Base-by-base conservation (phyloP, 2,113 vertebrate genomes). In the Rhipidura dahli region DNA sequence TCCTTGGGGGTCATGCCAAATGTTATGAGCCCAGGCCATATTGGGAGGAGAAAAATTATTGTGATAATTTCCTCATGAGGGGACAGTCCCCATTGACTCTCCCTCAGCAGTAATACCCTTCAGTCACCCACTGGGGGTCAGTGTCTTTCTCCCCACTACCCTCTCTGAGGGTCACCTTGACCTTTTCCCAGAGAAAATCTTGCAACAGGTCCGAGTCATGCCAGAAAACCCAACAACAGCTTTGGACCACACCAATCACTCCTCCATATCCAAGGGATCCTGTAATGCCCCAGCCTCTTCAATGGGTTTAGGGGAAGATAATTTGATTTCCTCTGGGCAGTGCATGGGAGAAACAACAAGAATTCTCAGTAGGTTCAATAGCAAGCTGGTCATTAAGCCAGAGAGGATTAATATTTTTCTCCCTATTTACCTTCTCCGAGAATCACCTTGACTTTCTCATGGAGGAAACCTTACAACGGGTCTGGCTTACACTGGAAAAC, bases 221-320 rank as follows among this genome's bases (percentile, higher is more conserved):
- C 23, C 28, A 53, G 39, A 69, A 77, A 61, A 69, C 15, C 19
- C 18, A 53, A 13, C n/a, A 54, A 56, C 11, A 59, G 1, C 26
- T 50, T 59, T 66, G 37, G 21, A 31, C 53, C 23, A 33, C 21
- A 33, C 12, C 47, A 61, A 39, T 53, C 8, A 24, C 4, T 69
- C 28, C 45, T 69, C 23, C 19, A 11, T 60, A 69, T 60, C 37
- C 45, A 51, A 28, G 33, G 33, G 11, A 53, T 53, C 12, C 54
- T 69, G 10, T 45, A 39, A 51, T 51, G 17, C 2, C 45, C 27
- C 0, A 0, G 39, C 27, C 44, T 53, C 8, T 39, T 28, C 42
- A 28, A 45, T 53, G 23, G 8, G 15, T 78, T 69, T 61, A 27
- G 64, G 17, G 37, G 33, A 60, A 51, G 28, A 61, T 7, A 37